Base-by-base conservation (phyloP, 2,797 vertebrate species). In the Allobates femoralis region DNA sequence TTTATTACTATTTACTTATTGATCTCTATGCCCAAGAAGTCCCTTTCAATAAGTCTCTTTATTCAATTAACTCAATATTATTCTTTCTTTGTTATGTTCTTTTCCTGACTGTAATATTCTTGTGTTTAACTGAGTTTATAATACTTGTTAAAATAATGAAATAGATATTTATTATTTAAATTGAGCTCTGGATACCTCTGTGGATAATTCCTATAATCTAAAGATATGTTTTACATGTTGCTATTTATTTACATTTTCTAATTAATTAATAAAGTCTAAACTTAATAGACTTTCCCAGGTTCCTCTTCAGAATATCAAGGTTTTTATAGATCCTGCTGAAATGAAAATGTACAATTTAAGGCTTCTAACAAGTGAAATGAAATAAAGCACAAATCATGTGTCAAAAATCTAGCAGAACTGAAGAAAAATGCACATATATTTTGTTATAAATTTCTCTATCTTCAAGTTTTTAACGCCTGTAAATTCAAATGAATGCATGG, bases 301-400 rank as follows among this genome's bases (percentile, higher is more conserved):
- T 83, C 55, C 66, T 64, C 37, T 66, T 32, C 26, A 62, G 55
- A 66, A 64, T 12, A 28, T 77, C 60, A 28, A 6, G 30, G 53
- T 8, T 77, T 66, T 84, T 64, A 66, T 53, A 84, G 58, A 55
- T 77, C 30, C 15, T 28, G 26, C 74, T 75, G 41, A 77, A 84
- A 66, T 84, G 37, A 74, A 84, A 84, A 76, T 84, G 58, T 21
- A 64, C 37, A 76, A 76, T 84, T 84, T 84, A 84, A 58, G 37
- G 83, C 41, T 66, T 77, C 58, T 84, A 77, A 84, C 73, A 84
- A 53, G 51, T 66, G 28, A 84, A 77, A 84, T 84, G 41, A 84
- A 84, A 84, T 77, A 84, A 84, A 77, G 58, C 46, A 84, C 83
- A 84, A 84, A 84, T 84, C 83, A 84, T 77, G 58, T 66, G 83